Evolutionary conservation across 2,797 vertebrate species (phyloP).

Genomic region (Cheirogaleus major): DNA sequence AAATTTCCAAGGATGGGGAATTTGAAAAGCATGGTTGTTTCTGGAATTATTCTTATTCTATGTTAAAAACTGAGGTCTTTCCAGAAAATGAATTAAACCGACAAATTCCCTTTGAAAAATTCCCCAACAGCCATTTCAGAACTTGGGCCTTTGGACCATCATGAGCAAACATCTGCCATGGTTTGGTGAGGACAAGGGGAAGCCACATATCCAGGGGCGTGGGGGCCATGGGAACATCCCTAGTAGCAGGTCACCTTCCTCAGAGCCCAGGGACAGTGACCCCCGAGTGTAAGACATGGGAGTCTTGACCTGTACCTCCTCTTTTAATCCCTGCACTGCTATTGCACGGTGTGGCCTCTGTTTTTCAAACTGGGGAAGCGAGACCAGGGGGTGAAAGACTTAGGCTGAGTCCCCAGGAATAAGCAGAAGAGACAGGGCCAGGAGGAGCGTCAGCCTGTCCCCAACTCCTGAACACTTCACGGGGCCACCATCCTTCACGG

Average conservation of each 20-base stretch:
- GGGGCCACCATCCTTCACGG: fast-evolving
- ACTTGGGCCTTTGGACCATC: neutral
- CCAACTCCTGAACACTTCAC: neutral
- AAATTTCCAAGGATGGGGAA: neutral
- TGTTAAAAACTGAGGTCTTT: neutral
- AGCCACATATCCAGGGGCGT: fast-evolving
- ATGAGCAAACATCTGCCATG: fast-evolving
- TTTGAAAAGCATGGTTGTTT: neutral
- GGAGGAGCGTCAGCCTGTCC: neutral
- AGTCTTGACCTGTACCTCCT: neutral
- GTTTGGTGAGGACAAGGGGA: neutral
- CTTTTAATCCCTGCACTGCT: neutral
- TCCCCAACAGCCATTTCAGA: neutral
- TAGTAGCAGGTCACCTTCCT: neutral
- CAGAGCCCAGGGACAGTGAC: too few relatives aligned
- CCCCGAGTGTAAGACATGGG: neutral
- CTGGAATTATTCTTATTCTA: neutral
- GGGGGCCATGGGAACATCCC: neutral
- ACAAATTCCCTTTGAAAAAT: neutral
- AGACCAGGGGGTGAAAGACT: neutral
- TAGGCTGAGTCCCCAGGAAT: neutral
- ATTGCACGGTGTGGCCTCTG: too few relatives aligned
- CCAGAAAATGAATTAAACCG: neutral
- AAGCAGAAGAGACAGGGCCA: neutral
- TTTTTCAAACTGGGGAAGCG: neutral